Percentiles rank a stretch among this genome's conserved stretches.
phyloP scores from a whole-genome alignment of 2,888 invertebrate genomes.

The Pristionchus entomophagus region DNA sequence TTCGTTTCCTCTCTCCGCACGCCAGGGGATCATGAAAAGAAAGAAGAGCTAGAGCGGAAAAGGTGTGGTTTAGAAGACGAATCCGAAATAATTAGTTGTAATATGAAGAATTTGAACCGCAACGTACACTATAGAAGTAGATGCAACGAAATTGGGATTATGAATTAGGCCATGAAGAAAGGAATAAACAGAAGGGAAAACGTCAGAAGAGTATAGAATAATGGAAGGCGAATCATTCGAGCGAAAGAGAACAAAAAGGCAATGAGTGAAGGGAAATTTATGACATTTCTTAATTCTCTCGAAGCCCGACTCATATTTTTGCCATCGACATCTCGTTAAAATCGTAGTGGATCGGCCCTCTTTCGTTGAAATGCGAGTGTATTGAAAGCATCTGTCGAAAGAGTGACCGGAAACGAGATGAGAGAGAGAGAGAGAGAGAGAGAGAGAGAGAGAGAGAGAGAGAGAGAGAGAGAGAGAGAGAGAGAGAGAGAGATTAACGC shows the following conservation, averaged over 20 bases:
- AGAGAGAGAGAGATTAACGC: slow-evolving; percentile 50
- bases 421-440: slow-evolving; percentile 51
- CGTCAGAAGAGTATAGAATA: not conserved
- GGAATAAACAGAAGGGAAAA: slow-evolving; percentile 6
- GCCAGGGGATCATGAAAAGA: slow-evolving; percentile 5
- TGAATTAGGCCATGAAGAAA: not conserved
- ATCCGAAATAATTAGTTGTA: not conserved
- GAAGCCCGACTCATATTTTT: no score
- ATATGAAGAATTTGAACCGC: not conserved
- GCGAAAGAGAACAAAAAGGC: not conserved
- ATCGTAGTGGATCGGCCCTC: no score
- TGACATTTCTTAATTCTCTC: not conserved
- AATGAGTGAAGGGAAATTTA: not conserved
- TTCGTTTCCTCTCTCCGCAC: not conserved
- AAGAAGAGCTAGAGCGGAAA: not conserved
- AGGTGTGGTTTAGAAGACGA: not conserved
- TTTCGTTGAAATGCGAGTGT: no score
- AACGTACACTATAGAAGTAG: no score
- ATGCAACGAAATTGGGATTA: no score
- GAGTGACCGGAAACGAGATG: slow-evolving; percentile 47
- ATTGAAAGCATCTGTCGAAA: not conserved
- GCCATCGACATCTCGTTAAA: no score
- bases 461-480: no score
- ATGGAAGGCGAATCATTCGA: not conserved
- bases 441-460: no score